phyloP scores from a whole-genome alignment of 2,113 vertebrate genomes.

The Pica pica region DNA sequence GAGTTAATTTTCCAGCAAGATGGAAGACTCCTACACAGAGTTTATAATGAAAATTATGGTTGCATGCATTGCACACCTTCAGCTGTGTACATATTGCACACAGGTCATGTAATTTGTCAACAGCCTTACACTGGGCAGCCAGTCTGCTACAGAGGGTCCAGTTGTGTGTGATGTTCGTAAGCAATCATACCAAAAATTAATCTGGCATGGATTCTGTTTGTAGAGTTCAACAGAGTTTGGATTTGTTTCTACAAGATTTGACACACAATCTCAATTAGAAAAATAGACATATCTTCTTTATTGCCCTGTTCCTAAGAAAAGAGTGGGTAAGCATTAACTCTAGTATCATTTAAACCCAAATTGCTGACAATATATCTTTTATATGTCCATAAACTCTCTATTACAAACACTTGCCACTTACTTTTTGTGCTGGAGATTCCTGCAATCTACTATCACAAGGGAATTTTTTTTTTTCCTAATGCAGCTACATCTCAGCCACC shows the following conservation, averaged over 20 bases:
- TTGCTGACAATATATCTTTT: not conserved
- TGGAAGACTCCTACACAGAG: not conserved
- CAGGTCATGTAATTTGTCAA: not conserved
- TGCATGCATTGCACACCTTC: not conserved
- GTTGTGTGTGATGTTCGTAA: not conserved
- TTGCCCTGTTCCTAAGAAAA: not conserved
- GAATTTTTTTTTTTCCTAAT: not conserved
- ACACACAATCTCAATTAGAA: not conserved
- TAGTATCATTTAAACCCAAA: not conserved
- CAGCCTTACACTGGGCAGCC: not conserved
- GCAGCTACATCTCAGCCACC: not conserved
- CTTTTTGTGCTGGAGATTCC: not conserved
- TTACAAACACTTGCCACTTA: not conserved
- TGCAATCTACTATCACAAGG: not conserved
- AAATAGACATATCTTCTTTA: not conserved
- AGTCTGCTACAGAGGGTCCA: not conserved
- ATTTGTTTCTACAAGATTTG: not conserved
- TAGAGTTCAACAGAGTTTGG: not conserved
- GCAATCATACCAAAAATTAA: not conserved
- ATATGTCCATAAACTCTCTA: not conserved
- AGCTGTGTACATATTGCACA: rapidly evolving
- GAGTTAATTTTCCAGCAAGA: not conserved
- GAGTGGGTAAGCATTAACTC: not conserved
- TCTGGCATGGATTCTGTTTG: not conserved
- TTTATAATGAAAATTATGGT: not conserved